Conservation (phyloP, 2,113 vertebrate species). For the Lasiurus borealis region DNA sequence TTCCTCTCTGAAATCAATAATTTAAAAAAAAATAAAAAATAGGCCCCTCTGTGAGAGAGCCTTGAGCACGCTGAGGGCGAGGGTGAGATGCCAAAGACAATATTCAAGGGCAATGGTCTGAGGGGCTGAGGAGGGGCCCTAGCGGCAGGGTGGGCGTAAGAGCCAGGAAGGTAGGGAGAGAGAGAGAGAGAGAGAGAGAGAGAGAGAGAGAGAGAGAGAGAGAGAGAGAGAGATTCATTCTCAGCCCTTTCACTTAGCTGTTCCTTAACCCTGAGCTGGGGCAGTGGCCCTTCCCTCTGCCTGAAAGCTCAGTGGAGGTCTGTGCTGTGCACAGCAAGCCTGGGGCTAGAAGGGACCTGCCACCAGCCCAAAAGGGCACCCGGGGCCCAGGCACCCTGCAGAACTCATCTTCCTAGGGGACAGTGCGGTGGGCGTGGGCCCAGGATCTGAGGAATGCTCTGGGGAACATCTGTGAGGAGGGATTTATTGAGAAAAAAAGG, state of each 20-base stretch:
- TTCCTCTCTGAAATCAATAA: too few species aligned
- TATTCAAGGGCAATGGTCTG: background rate
- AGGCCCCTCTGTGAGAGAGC: background rate
- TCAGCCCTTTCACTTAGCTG: background rate
- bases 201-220: too few species aligned
- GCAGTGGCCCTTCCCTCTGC: fast-evolving
- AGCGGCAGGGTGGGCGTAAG: background rate
- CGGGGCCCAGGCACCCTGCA: background rate
- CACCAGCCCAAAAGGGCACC: background rate
- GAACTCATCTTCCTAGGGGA: background rate
- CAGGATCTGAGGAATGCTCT: background rate
- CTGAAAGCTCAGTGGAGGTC: background rate
- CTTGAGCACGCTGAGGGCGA: background rate
- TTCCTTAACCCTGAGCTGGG: too few species aligned
- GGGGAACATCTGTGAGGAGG: background rate
- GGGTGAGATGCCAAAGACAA: background rate
- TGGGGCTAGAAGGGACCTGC: background rate
- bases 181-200: too few species aligned
- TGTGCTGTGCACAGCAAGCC: background rate
- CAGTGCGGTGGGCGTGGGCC: background rate
- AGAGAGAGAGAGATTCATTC: too few species aligned
- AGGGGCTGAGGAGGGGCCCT: too few species aligned
- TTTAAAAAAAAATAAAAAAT: too few species aligned
- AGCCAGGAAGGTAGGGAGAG: background rate
- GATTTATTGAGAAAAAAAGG: background rate